Evolutionary conservation across 1,140 invertebrate species (phyloP).

Genomic region (Stratiolaelaps scimitus): DNA sequence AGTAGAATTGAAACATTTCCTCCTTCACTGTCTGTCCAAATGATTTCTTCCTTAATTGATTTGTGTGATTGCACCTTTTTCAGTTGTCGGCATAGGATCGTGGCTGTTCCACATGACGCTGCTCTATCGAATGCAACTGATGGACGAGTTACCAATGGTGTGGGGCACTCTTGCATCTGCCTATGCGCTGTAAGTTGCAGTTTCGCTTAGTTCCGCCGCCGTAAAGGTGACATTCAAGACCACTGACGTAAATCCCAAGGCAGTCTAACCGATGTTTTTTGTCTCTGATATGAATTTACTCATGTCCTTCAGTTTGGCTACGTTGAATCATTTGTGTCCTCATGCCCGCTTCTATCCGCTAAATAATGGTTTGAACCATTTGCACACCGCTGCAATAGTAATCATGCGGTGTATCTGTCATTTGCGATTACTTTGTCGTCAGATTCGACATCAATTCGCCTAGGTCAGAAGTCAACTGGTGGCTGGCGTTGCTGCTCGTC

Average conservation of each 20-base stretch:
- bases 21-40: too few relatives aligned
- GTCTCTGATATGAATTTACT: too few relatives aligned
- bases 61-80: constrained; percentile 22
- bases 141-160: constrained; percentile 45
- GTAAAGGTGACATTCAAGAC: too few relatives aligned
- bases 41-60: constrained; percentile 8
- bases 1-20: too few relatives aligned
- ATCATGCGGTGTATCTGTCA: too few relatives aligned
- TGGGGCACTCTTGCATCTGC: constrained; percentile 39
- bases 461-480: neutral
- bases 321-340: too few relatives aligned
- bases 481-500: constrained; percentile 26
- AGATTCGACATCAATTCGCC: constrained; percentile 15
- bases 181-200: constrained; percentile 39
- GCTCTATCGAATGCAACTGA: constrained; percentile 43
- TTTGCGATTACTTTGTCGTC: neutral
- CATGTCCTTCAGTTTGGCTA: too few relatives aligned
- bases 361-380: too few relatives aligned
- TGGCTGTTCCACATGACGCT: constrained; percentile 47
- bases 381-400: too few relatives aligned
- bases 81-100: constrained; percentile 44
- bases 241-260: too few relatives aligned
- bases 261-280: too few relatives aligned
- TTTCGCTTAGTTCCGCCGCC: neutral
- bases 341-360: too few relatives aligned